phyloP scores from a whole-genome alignment of 2,888 invertebrate species.

The Autographa pulchrina region DNA sequence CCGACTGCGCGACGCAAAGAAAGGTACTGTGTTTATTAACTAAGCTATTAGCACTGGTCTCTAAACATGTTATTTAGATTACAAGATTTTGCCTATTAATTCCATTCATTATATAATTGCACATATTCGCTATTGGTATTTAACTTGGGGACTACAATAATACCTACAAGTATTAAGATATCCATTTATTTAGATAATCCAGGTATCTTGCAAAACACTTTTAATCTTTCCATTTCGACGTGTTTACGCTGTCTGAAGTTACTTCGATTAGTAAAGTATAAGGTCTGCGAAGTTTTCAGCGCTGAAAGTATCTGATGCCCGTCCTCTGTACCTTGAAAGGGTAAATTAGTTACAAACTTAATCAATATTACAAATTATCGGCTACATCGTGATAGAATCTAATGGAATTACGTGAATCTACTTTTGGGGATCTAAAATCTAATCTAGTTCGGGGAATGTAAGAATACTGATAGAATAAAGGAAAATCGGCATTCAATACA shows the following conservation, averaged over 20 bases:
- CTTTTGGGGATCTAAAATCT: background rate
- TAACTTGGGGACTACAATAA: no score
- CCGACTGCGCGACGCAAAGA: no score
- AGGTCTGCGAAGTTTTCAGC: slow-evolving; percentile 23
- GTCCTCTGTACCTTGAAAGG: background rate
- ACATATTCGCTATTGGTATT: no score
- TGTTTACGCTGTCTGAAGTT: slow-evolving; percentile 25
- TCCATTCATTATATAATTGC: no score
- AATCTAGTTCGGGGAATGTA: no score
- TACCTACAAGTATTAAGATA: background rate
- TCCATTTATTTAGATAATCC: background rate
- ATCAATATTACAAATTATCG: background rate
- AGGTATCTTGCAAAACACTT: background rate
- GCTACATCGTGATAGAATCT: background rate
- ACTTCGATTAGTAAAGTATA: slow-evolving; percentile 12
- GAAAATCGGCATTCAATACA: no score
- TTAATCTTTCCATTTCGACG: no score
- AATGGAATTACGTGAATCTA: background rate
- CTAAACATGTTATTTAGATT: no score
- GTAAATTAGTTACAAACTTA: background rate
- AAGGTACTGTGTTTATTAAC: no score
- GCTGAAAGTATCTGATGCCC: slow-evolving; percentile 9
- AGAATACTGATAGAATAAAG: no score
- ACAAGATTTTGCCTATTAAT: no score
- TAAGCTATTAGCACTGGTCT: no score